Base-by-base conservation (phyloP, 2,888 invertebrate species). In the Epistrophe eligans region DNA sequence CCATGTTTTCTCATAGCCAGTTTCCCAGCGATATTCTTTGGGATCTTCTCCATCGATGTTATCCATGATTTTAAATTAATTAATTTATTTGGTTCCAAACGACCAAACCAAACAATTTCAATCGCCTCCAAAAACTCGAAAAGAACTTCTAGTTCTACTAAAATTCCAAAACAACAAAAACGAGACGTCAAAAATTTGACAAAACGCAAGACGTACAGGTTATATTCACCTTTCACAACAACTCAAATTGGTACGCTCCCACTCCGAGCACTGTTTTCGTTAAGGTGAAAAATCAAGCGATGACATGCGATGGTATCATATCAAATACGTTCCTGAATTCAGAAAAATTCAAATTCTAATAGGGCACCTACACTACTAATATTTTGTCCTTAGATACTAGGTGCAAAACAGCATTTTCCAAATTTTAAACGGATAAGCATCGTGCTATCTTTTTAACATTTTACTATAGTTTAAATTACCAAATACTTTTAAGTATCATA, bases 1-100 rank as follows among this genome's bases (percentile, higher is more conserved):
- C 98, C 98, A 98, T 91, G 98, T 98, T 93, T 98, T 98, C 92
- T 98, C 98, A 92, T 98, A 98, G 89, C 98, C 98, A 70, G 97
- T 97, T 93, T 98, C 98, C 98, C 98, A 98, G 73, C 98, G 95
- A 92, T 98, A 98, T 92, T 98, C 98, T 90, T 97, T 97, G 35
- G 95, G 94, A 92, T 97, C 97, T 62, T 96, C 97, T 84, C 97
- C 97, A 83, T 97, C 97, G 8, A 91, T 90, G n/a, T 91, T 91
- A 15, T 91, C 92, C 92, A 92, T 92, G 17, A 17, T 79, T 58
- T 38, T n/a, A 15, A 13, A 1, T 28, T 11, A 35, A 43, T 43
- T 40, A 58, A 4, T 1, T 50, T n/a, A n/a, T 48, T 45, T n/a
- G 3, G 6, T 52, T 24, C 10, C 43, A 40, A 48, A 50, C 17